Conservation (phyloP, 2,797 vertebrate species). For the Sebastes taczanowskii region DNA sequence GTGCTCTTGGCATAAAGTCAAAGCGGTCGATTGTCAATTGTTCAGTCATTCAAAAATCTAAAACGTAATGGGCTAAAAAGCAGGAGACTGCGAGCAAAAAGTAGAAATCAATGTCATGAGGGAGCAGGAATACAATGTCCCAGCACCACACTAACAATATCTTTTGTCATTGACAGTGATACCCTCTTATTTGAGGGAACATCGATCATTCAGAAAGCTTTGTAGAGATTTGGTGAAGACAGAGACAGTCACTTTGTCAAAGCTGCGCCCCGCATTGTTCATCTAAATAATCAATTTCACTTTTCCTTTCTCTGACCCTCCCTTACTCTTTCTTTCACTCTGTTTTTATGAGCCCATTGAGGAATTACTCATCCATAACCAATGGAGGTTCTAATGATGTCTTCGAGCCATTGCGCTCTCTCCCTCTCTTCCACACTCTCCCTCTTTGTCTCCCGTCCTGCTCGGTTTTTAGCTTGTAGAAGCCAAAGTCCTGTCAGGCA, state of each 20-base stretch:
- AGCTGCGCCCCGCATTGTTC: constrained; percentile 25
- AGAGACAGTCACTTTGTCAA: constrained; percentile 40
- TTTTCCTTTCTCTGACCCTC: constrained; percentile 45
- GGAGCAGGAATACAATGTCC: neutral
- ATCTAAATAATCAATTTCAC: constrained; percentile 57
- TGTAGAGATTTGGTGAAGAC: constrained; percentile 26
- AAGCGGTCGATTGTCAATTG: neutral
- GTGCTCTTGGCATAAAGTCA: constrained; percentile 29
- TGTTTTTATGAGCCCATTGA: constrained; percentile 57
- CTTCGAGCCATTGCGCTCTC: constrained; percentile 40
- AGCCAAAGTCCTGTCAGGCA: constrained; percentile 35
- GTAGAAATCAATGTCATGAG: constrained; percentile 24
- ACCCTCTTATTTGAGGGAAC: constrained; percentile 45
- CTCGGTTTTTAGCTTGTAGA: constrained; percentile 20
- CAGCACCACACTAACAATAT: constrained; percentile 6
- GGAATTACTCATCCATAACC: constrained; percentile 64
- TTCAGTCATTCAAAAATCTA: constrained; percentile 30
- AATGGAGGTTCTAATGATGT: constrained; percentile 61
- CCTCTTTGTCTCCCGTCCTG: neutral
- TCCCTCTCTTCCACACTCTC: neutral
- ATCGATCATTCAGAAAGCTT: constrained; percentile 43
- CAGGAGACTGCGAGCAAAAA: neutral
- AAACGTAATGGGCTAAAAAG: neutral
- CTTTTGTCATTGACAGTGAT: constrained; percentile 33
- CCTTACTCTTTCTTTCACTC: constrained; percentile 24